phyloP scores from a whole-genome alignment of 2,797 vertebrate genomes.

The Silurus lanzhouensis region DNA sequence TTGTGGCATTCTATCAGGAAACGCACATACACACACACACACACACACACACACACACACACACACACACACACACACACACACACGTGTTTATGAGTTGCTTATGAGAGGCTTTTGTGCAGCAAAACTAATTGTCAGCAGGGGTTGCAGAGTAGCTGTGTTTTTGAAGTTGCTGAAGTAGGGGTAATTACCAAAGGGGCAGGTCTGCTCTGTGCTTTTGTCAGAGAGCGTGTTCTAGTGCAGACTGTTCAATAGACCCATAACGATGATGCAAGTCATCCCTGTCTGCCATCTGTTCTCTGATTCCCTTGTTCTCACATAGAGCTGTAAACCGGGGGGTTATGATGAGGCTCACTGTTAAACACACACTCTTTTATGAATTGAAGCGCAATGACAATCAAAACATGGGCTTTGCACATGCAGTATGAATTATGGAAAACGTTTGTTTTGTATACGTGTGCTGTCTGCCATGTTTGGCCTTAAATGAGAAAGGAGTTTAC shows the following conservation, averaged over 20 bases:
- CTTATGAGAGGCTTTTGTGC: constrained; percentile 48
- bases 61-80: not conserved
- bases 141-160: constrained; percentile 55
- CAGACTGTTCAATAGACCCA: constrained; percentile 79
- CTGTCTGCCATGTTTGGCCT: not conserved
- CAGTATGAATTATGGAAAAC: constrained; percentile 27
- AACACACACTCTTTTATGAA: constrained; percentile 30
- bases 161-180: constrained; percentile 74
- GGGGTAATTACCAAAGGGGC: constrained; percentile 76
- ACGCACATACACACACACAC: not conserved
- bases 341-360: constrained; percentile 26
- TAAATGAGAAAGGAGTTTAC: constrained; percentile 17
- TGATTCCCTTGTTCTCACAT: constrained; percentile 75
- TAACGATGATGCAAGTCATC: constrained; percentile 86
- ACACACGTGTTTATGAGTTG: constrained; percentile 49
- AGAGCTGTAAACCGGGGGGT: constrained; percentile 65
- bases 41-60: not conserved
- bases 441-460: constrained; percentile 24
- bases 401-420: constrained; percentile 14
- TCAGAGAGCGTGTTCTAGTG: constrained; percentile 76
- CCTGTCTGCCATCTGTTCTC: constrained; percentile 89
- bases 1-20: constrained; percentile 40
- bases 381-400: constrained; percentile 26
- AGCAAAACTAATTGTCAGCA: constrained; percentile 45
- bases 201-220: constrained; percentile 72